Evolutionary conservation across 2,797 vertebrate genomes (phyloP).

Genomic region (Triplophysa bombifrons): DNA sequence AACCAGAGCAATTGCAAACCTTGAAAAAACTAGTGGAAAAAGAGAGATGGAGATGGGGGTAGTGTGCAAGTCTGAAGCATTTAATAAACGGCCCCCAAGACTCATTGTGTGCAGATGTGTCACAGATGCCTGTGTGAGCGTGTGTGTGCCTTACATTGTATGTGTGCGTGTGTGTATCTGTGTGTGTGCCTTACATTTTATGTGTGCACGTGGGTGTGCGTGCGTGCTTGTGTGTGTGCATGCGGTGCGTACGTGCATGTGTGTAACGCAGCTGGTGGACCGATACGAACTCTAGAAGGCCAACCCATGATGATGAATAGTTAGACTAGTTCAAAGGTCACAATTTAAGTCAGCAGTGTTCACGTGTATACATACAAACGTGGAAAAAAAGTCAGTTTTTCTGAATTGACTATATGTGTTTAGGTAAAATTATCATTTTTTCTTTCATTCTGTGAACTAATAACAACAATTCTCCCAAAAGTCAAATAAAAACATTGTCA

Average conservation of each 20-base stretch:
- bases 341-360: slow-evolving; percentile 29
- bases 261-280: slow-evolving; percentile 51
- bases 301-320: slow-evolving; percentile 51
- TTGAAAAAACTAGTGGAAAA: not conserved
- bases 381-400: not conserved
- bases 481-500: no score
- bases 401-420: no score
- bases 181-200: no score
- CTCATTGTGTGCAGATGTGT: slow-evolving; percentile 26
- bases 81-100: slow-evolving; percentile 45
- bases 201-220: not conserved
- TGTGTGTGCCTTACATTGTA: slow-evolving; percentile 25
- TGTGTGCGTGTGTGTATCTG: slow-evolving; percentile 31
- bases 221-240: slow-evolving; percentile 17
- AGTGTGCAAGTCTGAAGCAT: slow-evolving; percentile 32
- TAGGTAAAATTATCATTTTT: no score
- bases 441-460: no score
- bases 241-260: slow-evolving; percentile 35
- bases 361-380: not conserved
- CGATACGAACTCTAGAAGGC: slow-evolving; percentile 42
- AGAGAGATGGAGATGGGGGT: not conserved
- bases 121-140: slow-evolving; percentile 29
- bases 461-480: no score
- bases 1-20: not conserved
- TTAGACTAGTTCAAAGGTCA: slow-evolving; percentile 46